Percentiles rank a stretch among this genome's conserved stretches.
Evolutionary conservation across 2,888 invertebrate species (phyloP).

Genomic region (Aphidius colemani): DNA sequence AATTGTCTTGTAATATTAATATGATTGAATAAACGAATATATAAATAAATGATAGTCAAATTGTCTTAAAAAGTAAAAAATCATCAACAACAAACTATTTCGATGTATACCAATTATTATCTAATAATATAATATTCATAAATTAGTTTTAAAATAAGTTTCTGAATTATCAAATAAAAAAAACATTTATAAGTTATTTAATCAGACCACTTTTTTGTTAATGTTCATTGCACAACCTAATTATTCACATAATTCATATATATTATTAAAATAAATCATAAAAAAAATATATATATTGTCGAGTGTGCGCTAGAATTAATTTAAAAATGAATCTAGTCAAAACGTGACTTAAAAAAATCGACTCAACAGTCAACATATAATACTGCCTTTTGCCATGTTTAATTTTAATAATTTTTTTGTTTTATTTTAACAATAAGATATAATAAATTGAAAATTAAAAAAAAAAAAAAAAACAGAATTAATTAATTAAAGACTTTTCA

Average conservation of each 20-base stretch:
- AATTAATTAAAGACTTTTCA: too few relatives aligned
- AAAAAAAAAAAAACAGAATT: too few relatives aligned
- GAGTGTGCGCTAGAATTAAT: too few relatives aligned
- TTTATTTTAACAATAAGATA: too few relatives aligned
- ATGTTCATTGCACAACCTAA: conserved; percentile 24
- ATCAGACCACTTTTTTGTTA: conserved; percentile 18
- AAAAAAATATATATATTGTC: not conserved
- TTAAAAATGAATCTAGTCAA: too few relatives aligned
- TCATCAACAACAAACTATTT: conserved; percentile 18
- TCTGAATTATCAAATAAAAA: conserved; percentile 15
- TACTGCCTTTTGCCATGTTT: too few relatives aligned
- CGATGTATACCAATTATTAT: conserved; percentile 31
- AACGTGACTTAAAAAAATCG: too few relatives aligned
- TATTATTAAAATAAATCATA: not conserved
- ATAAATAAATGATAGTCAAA: not conserved
- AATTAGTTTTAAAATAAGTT: conserved; percentile 28
- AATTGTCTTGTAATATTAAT: not conserved
- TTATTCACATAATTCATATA: not conserved
- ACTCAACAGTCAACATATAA: too few relatives aligned
- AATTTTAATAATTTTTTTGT: too few relatives aligned
- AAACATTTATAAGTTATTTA: conserved; percentile 29
- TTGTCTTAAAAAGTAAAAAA: conserved; percentile 23
- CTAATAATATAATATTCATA: conserved; percentile 27
- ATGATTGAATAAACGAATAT: not conserved
- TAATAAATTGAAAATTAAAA: too few relatives aligned